Conservation (phyloP, 2,113 vertebrate species). For the Rhombomys opimus region DNA sequence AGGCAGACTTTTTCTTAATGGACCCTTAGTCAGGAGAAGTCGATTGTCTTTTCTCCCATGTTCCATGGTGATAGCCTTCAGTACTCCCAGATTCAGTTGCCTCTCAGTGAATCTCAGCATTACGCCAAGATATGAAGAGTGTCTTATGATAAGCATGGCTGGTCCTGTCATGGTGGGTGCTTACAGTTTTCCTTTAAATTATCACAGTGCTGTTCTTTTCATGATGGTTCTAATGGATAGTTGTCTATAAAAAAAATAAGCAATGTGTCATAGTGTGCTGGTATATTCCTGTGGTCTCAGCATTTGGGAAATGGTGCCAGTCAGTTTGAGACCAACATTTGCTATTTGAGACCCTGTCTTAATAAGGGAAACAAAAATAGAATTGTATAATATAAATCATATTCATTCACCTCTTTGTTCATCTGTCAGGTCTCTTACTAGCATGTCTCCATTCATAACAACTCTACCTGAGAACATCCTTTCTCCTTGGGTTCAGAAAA, state of each 20-base stretch:
- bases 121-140: neutral
- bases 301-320: neutral
- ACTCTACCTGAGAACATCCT: neutral
- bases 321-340: neutral
- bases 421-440: neutral
- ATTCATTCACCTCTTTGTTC: neutral
- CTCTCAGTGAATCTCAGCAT: rapidly evolving
- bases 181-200: neutral
- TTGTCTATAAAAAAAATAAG: neutral
- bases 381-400: neutral
- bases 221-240: neutral
- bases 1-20: neutral
- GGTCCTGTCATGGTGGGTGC: neutral
- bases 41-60: neutral
- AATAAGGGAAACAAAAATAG: neutral
- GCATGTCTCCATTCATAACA: neutral
- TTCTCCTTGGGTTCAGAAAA: neutral
- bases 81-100: neutral
- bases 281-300: neutral
- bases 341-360: neutral
- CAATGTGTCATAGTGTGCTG: neutral
- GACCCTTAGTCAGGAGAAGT: neutral
- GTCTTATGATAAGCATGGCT: neutral
- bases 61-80: neutral
- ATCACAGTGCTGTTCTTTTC: neutral